phyloP scores from a whole-genome alignment of 2,888 invertebrate species.

The Agrochola circellaris region DNA sequence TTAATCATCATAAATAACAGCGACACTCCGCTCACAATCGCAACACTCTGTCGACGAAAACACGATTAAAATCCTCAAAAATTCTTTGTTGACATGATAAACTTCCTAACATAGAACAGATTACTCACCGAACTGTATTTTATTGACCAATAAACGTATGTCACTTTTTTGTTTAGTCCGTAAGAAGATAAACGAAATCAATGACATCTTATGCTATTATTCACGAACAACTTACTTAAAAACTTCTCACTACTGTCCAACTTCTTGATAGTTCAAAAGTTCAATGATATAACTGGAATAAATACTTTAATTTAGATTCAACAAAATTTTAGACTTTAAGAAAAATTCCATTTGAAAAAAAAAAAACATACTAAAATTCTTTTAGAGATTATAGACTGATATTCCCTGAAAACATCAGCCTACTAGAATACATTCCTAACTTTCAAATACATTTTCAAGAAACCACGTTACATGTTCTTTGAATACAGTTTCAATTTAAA shows the following conservation, averaged over 20 bases:
- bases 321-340: too few relatives aligned
- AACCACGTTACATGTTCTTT: background rate
- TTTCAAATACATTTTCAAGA: background rate
- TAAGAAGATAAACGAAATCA: background rate
- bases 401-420: background rate
- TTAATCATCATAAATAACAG: conserved; percentile 61
- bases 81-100: conserved; percentile 19
- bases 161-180: background rate
- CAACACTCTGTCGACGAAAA: conserved; percentile 24
- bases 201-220: background rate
- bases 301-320: background rate
- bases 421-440: background rate
- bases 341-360: background rate
- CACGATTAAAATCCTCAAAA: conserved; percentile 20
- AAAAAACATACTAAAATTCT: background rate
- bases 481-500: conserved; percentile 52
- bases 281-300: background rate
- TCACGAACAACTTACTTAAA: background rate
- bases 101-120: background rate
- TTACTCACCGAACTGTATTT: background rate
- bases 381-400: background rate
- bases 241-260: too few relatives aligned
- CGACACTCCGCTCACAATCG: conserved; percentile 10
- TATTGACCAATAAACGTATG: background rate
- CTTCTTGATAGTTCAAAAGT: background rate